phyloP scores from a whole-genome alignment of 2,113 vertebrate genomes.

The Scomber japonicus region DNA sequence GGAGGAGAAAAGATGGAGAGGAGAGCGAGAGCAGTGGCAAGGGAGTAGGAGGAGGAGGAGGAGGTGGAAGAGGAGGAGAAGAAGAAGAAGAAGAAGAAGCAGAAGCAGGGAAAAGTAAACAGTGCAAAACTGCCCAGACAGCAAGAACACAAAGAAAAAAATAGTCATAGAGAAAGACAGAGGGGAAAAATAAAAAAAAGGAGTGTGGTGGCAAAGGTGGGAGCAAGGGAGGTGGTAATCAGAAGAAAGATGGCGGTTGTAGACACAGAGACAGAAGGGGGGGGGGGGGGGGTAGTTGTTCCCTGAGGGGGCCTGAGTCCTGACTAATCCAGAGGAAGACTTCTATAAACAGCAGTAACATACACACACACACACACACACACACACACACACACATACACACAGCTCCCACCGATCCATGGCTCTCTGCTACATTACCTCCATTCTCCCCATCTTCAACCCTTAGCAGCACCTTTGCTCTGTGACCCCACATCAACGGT shows the following conservation, averaged over 20 bases:
- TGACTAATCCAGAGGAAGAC: constrained; percentile 68
- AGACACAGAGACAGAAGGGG: constrained; percentile 46
- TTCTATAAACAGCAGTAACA: constrained; percentile 70
- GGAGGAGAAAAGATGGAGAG: constrained; percentile 12
- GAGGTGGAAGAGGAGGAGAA: neutral
- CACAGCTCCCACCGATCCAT: constrained; percentile 54
- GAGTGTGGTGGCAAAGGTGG: constrained; percentile 45
- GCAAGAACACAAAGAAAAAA: constrained; percentile 29
- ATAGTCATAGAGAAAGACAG: neutral
- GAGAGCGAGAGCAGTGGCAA: neutral
- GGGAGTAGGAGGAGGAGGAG: neutral
- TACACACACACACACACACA: constrained; percentile 1
- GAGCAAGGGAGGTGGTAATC: constrained; percentile 60
- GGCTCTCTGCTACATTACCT: constrained; percentile 63
- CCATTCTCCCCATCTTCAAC: constrained; percentile 43
- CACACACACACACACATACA: neutral
- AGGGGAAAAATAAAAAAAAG: constrained; percentile 3
- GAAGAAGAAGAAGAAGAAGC: constrained; percentile 14
- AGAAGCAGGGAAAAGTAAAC: constrained; percentile 44
- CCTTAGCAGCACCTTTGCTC: constrained; percentile 37
- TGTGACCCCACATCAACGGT: constrained; percentile 39
- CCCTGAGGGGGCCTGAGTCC: constrained; percentile 52
- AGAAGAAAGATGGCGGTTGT: constrained; percentile 70
- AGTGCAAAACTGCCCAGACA: constrained; percentile 29
- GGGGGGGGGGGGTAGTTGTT: constrained; percentile 37